A percentile compares a stretch with the other conserved stretches of the same genome.
phyloP scores from a whole-genome alignment of 2,113 vertebrate genomes.

The Hyperopisus bebe region DNA sequence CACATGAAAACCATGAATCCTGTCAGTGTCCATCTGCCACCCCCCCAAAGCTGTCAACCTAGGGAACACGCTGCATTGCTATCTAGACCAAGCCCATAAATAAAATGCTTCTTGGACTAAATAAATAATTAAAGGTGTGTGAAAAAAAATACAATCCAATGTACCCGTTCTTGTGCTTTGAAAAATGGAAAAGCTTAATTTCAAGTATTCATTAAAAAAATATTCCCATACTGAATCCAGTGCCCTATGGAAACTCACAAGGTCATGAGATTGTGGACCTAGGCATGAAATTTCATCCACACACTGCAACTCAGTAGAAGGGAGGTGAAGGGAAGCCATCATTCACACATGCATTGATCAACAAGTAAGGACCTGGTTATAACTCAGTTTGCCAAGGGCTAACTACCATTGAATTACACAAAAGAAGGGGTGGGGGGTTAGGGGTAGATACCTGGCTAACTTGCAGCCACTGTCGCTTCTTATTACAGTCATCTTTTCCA shows the following conservation, averaged over 20 bases:
- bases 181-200: background rate
- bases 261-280: background rate
- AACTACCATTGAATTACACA: conserved; percentile 64
- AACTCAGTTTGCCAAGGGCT: conserved; percentile 68
- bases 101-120: background rate
- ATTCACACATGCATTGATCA: conserved; percentile 67
- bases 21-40: too few relatives aligned
- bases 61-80: background rate
- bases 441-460: conserved; percentile 58
- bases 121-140: background rate
- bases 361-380: conserved; percentile 73
- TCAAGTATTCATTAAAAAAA: background rate
- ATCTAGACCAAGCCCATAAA: background rate
- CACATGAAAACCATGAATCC: too few relatives aligned
- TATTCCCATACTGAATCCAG: background rate
- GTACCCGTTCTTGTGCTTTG: background rate
- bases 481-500: conserved; percentile 56
- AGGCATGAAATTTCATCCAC: background rate
- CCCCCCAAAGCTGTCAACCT: too few relatives aligned
- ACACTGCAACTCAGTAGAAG: conserved; percentile 23
- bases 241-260: background rate
- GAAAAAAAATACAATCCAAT: background rate
- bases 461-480: conserved; percentile 75
- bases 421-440: conserved; percentile 1
- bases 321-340: conserved; percentile 41